Evolutionary conservation across 2,888 invertebrate species (phyloP).

Genomic region (Oxystoma pomonae): DNA sequence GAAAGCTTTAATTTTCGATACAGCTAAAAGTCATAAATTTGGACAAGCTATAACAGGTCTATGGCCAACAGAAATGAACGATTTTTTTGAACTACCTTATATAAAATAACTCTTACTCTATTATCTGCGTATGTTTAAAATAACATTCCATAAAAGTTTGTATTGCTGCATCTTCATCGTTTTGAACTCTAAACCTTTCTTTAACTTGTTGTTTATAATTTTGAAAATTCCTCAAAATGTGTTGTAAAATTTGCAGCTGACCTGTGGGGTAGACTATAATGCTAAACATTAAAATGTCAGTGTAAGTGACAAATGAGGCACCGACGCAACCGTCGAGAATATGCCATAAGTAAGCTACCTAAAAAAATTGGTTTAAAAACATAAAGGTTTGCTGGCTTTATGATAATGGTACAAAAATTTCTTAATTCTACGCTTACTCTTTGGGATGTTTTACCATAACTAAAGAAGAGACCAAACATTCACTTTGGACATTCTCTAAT

Average conservation of each 20-base stretch:
- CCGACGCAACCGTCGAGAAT: slow-evolving; percentile 25
- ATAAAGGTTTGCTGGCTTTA: too few species aligned
- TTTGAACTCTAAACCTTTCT: not conserved
- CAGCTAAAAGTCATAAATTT: too few species aligned
- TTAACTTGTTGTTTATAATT: slow-evolving; percentile 16
- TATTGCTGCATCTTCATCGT: slow-evolving; percentile 11
- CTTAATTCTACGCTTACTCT: too few species aligned
- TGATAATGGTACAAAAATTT: too few species aligned
- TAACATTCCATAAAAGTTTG: slow-evolving; percentile 17
- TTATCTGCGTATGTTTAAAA: slow-evolving; percentile 12
- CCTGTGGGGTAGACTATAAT: slow-evolving; percentile 28
- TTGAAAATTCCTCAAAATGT: slow-evolving; percentile 26
- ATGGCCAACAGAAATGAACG: too few species aligned
- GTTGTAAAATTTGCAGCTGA: slow-evolving; percentile 26
- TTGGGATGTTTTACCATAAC: too few species aligned
- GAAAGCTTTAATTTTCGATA: too few species aligned
- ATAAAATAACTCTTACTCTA: slow-evolving; percentile 14
- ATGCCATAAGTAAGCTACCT: slow-evolving; percentile 25
- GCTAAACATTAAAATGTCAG: slow-evolving; percentile 29
- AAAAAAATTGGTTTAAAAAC: too few species aligned
- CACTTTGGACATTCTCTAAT: too few species aligned
- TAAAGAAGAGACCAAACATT: too few species aligned
- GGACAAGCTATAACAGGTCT: too few species aligned
- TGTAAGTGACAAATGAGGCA: slow-evolving; percentile 28
- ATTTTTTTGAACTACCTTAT: too few species aligned